Conservation (phyloP, 2,113 vertebrate genomes). For the Jacana jacana region DNA sequence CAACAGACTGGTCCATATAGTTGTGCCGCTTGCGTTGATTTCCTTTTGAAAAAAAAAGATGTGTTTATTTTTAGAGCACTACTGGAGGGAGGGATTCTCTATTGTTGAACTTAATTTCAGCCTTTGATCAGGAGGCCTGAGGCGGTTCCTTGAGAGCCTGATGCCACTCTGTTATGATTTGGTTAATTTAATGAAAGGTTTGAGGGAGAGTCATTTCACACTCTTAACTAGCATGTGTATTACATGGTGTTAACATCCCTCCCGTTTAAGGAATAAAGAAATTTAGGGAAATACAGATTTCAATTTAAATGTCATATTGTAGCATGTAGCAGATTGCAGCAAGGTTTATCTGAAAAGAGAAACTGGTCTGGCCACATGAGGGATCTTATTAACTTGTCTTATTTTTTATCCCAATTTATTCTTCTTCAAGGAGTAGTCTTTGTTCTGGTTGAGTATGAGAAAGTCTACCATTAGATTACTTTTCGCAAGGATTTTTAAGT, state of each 20-base stretch:
- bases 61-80: slow-evolving; percentile 13
- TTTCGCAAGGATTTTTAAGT: not conserved
- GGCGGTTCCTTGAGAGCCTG: slow-evolving; percentile 47
- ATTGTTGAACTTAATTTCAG: slow-evolving; percentile 2
- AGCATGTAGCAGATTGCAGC: not conserved
- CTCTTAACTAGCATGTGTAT: not conserved
- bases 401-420: slow-evolving; percentile 2
- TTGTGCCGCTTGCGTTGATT: not conserved
- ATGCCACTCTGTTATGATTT: not conserved
- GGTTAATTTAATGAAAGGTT: slow-evolving; percentile 25
- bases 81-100: not conserved
- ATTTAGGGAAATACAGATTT: not conserved
- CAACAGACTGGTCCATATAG: not conserved
- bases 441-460: not conserved
- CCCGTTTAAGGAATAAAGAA: not conserved
- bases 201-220: not conserved
- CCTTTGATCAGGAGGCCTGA: slow-evolving; percentile 34
- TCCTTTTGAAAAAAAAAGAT: not conserved
- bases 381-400: not conserved
- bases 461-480: not conserved
- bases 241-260: not conserved
- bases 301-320: not conserved
- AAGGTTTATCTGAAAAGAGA: not conserved
- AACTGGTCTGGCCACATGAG: not conserved
- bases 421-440: not conserved